phyloP scores from a whole-genome alignment of 2,113 vertebrate species.

The Campylorhamphus procurvoides region DNA sequence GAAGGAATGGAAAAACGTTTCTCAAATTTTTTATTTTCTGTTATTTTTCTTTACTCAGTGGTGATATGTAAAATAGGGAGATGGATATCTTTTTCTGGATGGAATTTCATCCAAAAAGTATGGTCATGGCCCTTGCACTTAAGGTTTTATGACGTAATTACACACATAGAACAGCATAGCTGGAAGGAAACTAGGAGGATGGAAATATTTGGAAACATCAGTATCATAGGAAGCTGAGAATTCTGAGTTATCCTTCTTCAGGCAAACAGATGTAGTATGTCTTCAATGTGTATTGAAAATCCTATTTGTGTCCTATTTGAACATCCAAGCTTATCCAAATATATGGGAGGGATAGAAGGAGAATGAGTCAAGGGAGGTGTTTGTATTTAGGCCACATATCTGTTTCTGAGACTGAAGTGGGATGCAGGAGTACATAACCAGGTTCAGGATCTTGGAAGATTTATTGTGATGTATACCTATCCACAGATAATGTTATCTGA shows the following conservation, averaged over 20 bases:
- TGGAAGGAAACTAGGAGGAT: neutral
- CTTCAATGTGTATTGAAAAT: neutral
- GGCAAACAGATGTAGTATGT: neutral
- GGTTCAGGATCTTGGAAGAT: neutral
- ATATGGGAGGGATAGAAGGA: neutral
- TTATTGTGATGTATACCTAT: neutral
- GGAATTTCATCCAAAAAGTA: neutral
- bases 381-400: neutral
- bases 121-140: neutral
- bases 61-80: neutral
- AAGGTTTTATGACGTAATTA: neutral
- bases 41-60: neutral
- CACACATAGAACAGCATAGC: neutral
- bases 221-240: neutral
- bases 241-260: neutral
- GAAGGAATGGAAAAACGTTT: neutral
- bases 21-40: neutral
- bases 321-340: neutral
- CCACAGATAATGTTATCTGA: neutral
- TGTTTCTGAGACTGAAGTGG: neutral
- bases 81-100: neutral
- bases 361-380: neutral
- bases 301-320: neutral
- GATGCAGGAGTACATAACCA: neutral
- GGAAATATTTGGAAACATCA: neutral